Percentiles rank a stretch among this genome's conserved stretches.
Conservation (phyloP, 2,888 invertebrate genomes). For the Gibbula magus region DNA sequence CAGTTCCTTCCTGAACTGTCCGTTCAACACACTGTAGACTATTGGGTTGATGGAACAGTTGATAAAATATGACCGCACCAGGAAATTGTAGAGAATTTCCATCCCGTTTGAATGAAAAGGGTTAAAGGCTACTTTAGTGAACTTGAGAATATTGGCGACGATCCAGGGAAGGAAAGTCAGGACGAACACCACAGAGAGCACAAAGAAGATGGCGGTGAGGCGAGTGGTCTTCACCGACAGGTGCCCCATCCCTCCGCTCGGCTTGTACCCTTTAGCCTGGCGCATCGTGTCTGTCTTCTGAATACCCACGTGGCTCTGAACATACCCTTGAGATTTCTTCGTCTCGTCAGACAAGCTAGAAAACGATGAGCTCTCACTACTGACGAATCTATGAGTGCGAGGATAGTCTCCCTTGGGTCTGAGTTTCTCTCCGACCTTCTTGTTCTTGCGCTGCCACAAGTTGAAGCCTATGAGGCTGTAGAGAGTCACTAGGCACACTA, state of each 20-base stretch:
- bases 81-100: conserved; percentile 58
- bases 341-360: conserved; percentile 35
- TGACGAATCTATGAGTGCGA: conserved; percentile 43
- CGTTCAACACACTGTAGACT: conserved; percentile 59
- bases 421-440: conserved; percentile 53
- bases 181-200: conserved; percentile 57
- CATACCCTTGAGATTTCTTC: conserved; percentile 27
- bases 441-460: conserved; percentile 50
- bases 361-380: conserved; percentile 34
- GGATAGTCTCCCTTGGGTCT: conserved; percentile 37
- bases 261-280: conserved; percentile 24
- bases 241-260: conserved; percentile 24
- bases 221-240: conserved; percentile 47
- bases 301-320: conserved; percentile 26
- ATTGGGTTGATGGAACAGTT: conserved; percentile 62
- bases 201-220: conserved; percentile 61
- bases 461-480: conserved; percentile 57
- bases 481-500: conserved; percentile 49
- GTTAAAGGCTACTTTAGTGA: conserved; percentile 52
- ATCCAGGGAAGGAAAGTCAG: conserved; percentile 60
- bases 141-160: conserved; percentile 55
- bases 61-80: conserved; percentile 62
- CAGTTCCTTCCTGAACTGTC: conserved; percentile 49
- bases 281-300: conserved; percentile 30
- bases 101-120: conserved; percentile 42